phyloP scores from a whole-genome alignment of 2,888 invertebrate species.

The Apamea monoglypha region DNA sequence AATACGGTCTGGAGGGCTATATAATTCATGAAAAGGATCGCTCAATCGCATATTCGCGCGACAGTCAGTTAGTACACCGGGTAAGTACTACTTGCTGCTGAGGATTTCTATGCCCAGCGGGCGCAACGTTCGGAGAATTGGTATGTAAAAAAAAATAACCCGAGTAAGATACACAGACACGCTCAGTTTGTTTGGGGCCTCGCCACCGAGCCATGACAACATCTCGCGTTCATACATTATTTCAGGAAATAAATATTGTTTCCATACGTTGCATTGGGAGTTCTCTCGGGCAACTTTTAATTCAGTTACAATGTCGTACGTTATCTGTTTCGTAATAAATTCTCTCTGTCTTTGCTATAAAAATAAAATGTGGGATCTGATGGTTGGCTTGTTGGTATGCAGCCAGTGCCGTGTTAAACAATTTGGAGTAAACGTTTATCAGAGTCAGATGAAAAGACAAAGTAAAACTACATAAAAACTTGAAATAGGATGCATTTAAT shows the following conservation, averaged over 20 bases:
- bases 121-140: neutral
- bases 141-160: neutral
- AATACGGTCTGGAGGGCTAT: too few species aligned
- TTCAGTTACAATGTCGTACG: conserved; percentile 67
- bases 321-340: conserved; percentile 64
- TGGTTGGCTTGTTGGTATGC: conserved; percentile 40
- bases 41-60: neutral
- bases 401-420: conserved; percentile 30
- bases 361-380: conserved; percentile 43
- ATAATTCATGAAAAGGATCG: neutral
- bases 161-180: neutral
- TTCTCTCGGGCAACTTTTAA: conserved; percentile 69
- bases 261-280: conserved; percentile 30
- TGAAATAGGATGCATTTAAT: neutral
- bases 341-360: conserved; percentile 37
- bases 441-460: neutral
- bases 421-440: conserved; percentile 36
- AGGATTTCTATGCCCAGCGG: neutral
- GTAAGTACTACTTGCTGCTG: neutral
- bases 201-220: neutral
- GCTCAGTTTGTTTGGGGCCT: neutral
- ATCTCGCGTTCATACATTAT: conserved; percentile 35
- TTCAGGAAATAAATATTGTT: conserved; percentile 43
- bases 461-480: neutral
- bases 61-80: neutral